phyloP scores from a whole-genome alignment of 2,113 vertebrate genomes.

The Genyomyrus donnyi region DNA sequence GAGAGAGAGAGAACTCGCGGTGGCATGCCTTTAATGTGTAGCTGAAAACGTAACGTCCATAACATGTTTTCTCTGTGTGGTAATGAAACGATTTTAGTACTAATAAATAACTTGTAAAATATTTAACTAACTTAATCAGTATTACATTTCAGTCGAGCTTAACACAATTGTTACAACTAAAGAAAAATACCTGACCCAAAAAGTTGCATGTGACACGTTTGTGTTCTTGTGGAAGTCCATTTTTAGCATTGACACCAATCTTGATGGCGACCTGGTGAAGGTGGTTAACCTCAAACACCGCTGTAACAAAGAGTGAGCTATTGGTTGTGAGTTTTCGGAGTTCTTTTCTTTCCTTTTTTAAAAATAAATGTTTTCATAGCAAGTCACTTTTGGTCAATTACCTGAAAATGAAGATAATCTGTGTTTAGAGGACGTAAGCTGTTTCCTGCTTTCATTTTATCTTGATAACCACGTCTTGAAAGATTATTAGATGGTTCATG shows the following conservation, averaged over 20 bases:
- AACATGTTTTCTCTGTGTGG: background rate
- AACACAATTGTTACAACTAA: background rate
- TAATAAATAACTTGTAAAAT: background rate
- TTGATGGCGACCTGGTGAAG: background rate
- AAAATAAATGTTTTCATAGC: background rate
- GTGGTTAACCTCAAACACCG: background rate
- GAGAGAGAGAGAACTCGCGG: background rate
- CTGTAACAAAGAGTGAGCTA: background rate
- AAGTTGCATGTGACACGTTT: background rate
- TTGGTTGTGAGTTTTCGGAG: too few species aligned
- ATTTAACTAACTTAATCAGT: background rate
- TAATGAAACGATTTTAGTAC: background rate
- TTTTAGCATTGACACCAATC: background rate
- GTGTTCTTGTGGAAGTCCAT: background rate
- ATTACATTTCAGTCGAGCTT: background rate
- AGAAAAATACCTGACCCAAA: background rate
- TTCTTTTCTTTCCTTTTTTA: background rate
- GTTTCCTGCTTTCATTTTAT: background rate
- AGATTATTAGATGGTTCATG: background rate
- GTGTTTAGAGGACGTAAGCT: background rate
- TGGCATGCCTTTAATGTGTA: background rate
- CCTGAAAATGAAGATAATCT: background rate
- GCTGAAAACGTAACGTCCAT: background rate
- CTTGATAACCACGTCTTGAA: background rate
- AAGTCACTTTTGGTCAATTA: background rate